Conservation (phyloP, 2,113 vertebrate species). For the Holacanthus passer region DNA sequence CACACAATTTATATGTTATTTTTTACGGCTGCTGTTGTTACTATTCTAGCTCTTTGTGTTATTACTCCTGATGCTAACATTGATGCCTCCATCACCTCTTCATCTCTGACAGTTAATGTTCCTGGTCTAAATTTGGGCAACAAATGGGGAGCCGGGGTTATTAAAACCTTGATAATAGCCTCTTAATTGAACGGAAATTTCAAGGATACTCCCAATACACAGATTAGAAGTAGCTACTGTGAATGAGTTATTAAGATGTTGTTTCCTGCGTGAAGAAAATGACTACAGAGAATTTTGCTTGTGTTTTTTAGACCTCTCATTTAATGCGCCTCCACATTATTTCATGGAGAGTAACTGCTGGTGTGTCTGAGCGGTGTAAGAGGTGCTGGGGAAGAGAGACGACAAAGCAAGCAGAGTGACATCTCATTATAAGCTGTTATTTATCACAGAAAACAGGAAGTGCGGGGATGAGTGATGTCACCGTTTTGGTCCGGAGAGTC, state of each 20-base stretch:
- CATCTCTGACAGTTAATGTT: neutral
- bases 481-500: neutral
- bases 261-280: neutral
- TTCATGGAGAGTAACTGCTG: neutral
- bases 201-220: neutral
- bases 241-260: neutral
- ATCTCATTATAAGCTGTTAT: constrained; percentile 26
- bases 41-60: no score
- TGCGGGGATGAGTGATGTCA: neutral
- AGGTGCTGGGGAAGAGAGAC: neutral
- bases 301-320: neutral
- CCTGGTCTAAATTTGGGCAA: neutral
- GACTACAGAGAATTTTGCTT: neutral
- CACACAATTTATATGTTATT: no score
- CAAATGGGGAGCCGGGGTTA: neutral
- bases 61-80: neutral
- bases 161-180: constrained; percentile 5
- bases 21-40: no score
- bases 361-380: neutral
- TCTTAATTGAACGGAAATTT: neutral
- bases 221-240: neutral
- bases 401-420: constrained; percentile 27
- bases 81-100: neutral
- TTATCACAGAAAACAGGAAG: constrained; percentile 34
- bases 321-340: neutral